Evolutionary conservation across 2,797 vertebrate genomes (phyloP).

Genomic region (Coranthus polyacanthus): DNA sequence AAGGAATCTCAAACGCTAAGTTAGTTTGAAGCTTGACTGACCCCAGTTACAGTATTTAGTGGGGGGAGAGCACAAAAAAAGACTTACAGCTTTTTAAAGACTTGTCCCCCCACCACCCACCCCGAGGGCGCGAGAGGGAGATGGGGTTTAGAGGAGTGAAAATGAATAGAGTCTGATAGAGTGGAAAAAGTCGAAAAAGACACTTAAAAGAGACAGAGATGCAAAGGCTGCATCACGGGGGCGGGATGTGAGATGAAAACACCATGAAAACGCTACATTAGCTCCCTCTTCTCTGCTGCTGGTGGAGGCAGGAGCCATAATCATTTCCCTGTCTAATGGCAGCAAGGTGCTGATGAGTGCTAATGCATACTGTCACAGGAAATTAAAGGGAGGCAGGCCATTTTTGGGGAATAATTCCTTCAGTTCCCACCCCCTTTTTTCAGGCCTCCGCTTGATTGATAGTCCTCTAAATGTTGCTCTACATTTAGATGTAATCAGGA

Average conservation of each 20-base stretch:
- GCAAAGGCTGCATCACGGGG: conserved; percentile 65
- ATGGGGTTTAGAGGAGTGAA: conserved; percentile 72
- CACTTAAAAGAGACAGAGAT: conserved; percentile 70
- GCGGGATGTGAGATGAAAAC: conserved; percentile 62
- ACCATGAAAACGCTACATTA: conserved; percentile 75
- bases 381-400: conserved; percentile 80
- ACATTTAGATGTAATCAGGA: conserved; percentile 90
- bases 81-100: conserved; percentile 73
- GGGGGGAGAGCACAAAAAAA: conserved; percentile 54
- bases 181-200: conserved; percentile 80
- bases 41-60: conserved; percentile 75
- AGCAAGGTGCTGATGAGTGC: conserved; percentile 74
- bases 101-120: too few species aligned
- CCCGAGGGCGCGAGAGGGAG: conserved; percentile 62
- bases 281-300: conserved; percentile 59
- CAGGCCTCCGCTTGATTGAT: conserved; percentile 82
- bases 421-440: conserved; percentile 60
- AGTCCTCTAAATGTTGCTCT: conserved; percentile 86
- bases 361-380: conserved; percentile 80
- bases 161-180: conserved; percentile 81
- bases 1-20: conserved; percentile 59
- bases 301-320: conserved; percentile 63
- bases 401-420: conserved; percentile 78
- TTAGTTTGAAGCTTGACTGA: conserved; percentile 78
- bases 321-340: conserved; percentile 80